Percentiles rank a stretch among this genome's conserved stretches.
phyloP scores from a whole-genome alignment of 1,140 invertebrate genomes.

The Globodera ellingtonae region DNA sequence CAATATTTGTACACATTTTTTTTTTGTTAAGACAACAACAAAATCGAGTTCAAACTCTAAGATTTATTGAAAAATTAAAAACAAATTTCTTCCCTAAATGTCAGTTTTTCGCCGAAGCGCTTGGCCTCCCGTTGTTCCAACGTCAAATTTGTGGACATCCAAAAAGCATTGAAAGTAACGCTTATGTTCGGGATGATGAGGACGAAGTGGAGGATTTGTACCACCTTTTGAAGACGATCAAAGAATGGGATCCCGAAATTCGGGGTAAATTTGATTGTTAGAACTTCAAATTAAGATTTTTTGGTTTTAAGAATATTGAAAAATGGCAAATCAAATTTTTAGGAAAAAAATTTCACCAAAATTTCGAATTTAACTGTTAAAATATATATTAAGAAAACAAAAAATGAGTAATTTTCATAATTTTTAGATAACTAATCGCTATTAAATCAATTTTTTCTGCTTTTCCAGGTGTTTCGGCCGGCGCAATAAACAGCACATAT shows the following conservation, averaged over 20 bases:
- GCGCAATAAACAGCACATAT: slow-evolving; percentile 95
- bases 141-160: slow-evolving; percentile 78
- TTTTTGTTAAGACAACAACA: neutral
- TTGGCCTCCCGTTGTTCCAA: slow-evolving; percentile 86
- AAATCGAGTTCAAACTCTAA: neutral
- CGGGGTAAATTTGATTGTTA: slow-evolving; percentile 49
- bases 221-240: slow-evolving; percentile 79
- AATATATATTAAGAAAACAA: too few species aligned
- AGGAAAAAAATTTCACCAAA: too few species aligned
- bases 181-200: slow-evolving; percentile 80
- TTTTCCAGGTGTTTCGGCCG: slow-evolving; percentile 84
- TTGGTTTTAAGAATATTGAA: too few species aligned
- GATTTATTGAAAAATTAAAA: neutral
- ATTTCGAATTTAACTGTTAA: too few species aligned
- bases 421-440: too few species aligned
- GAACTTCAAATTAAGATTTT: too few species aligned
- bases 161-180: slow-evolving; percentile 72
- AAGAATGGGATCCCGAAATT: slow-evolving; percentile 70
- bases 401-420: too few species aligned
- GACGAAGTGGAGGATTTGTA: slow-evolving; percentile 99
- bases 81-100: neutral
- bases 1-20: slow-evolving; percentile 24
- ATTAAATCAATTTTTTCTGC: neutral
- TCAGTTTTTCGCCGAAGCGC: slow-evolving; percentile 76
- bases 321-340: too few species aligned